A percentile compares a stretch with the other conserved stretches of the same genome.
These are phyloP conservation scores for Lamellibrachia satsuma DNA, from an alignment of 2,888 invertebrate species.

Conservation along the genomic window DNA sequence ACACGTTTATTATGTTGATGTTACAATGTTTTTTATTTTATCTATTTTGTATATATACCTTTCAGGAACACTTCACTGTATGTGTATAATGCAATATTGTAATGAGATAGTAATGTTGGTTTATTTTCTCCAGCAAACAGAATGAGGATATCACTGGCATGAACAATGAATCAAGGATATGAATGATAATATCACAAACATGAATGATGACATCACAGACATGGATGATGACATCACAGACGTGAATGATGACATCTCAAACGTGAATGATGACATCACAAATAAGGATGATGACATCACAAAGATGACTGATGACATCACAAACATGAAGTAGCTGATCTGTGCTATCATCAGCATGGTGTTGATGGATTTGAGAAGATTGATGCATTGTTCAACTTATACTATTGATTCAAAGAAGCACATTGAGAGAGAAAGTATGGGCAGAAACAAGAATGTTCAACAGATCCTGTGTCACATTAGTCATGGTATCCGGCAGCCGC, in stretches of 20 bases:
- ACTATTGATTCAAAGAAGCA: neutral
- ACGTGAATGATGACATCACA: neutral
- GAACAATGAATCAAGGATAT: neutral
- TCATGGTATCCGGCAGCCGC: neutral
- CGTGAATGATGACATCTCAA: neutral
- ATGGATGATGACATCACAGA: neutral
- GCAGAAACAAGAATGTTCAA: neutral
- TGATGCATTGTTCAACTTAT: neutral
- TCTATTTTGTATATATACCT: too few species aligned
- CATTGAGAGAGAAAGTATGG: neutral
- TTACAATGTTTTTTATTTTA: too few species aligned
- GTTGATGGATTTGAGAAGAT: neutral
- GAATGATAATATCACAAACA: neutral
- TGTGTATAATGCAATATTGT: neutral
- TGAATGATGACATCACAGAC: neutral
- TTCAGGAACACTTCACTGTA: neutral
- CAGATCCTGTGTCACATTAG: neutral
- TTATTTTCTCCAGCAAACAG: neutral
- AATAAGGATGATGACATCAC: neutral
- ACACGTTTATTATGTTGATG: too few species aligned
- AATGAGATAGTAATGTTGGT: neutral
- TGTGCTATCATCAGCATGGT: neutral
- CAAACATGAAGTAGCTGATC: neutral
- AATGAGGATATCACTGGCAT: neutral
- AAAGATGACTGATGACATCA: neutral